These are phyloP conservation scores for Polietes domitor DNA, from an alignment of 2,888 invertebrate species.

Conservation along the genomic window DNA sequence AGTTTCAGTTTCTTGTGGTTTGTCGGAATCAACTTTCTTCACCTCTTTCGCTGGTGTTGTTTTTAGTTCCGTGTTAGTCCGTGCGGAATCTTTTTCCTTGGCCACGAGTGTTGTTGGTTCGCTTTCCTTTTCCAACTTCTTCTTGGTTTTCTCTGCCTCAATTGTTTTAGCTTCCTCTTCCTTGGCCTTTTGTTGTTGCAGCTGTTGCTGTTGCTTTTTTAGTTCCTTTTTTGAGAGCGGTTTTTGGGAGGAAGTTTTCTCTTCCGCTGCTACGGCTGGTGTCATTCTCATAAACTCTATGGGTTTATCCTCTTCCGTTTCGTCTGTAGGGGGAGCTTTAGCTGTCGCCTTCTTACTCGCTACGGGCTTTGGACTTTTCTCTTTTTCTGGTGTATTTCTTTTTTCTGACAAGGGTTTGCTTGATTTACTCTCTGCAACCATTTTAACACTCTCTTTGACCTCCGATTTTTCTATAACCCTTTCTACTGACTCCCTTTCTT, in stretches of 20 bases:
- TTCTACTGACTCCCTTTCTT: not conserved
- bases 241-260: constrained; percentile 1
- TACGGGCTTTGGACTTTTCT: constrained; percentile 10
- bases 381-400: constrained; percentile 10
- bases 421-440: too few species aligned
- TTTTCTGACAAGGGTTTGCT: not conserved
- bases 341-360: not conserved
- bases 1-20: not conserved
- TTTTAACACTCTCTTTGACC: not conserved
- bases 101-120: not conserved
- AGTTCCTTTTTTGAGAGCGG: constrained; percentile 18
- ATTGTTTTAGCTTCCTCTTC: not conserved
- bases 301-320: constrained; percentile 57
- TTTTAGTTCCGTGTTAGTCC: not conserved
- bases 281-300: constrained; percentile 68
- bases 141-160: not conserved
- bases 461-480: not conserved
- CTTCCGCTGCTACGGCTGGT: constrained; percentile 22
- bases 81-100: not conserved
- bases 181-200: constrained; percentile 12
- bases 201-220: constrained; percentile 13
- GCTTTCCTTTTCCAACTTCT: not conserved
- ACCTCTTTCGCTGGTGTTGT: not conserved
- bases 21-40: too few species aligned
- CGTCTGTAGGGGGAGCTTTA: not conserved